Evolutionary conservation across 1,140 invertebrate species (phyloP), one percentile per base, ranked within the genome.

Genomic region (Chironomus tepperi): DNA sequence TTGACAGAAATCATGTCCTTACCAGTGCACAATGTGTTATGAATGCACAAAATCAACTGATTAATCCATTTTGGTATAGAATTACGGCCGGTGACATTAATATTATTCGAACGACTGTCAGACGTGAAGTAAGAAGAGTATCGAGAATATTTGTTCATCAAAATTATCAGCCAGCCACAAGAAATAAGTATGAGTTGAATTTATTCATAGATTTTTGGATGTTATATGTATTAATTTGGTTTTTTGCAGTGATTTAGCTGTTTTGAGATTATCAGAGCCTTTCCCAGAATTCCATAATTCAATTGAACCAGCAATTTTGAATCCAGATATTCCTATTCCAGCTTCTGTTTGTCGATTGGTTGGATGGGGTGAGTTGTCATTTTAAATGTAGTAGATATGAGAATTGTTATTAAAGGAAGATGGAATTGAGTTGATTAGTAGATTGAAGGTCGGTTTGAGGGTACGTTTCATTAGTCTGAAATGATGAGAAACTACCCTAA

Each of bases 241-340:
- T 34, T 19, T 67, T n/a, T 67, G 9, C 18, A 70, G 65, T 19
- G 65, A 70, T 70, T 19, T 70, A 10, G 65, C 65, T 9, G 65
- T 70, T 18, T 70, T 70, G 10, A 18, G 65, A 7, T 18, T 70
- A 18, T 18, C 16, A 5, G 16, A 18, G 8, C 65, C 65, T 21
- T 70, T 70, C 10, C 65, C 65, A 70, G 65, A 70, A 10, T 70
- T 70, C 18, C 65, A 70, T 70, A 70, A 70, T 70, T 70, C 65
- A 19, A 70, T 70, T 70, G 65, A 70, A 10, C 16, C 65, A 18
- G 65, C 65, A 70, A 21, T 70, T 70, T 19, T 70, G 5, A 70
- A 21, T 21, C 7, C n/a, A 10, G 8, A 19, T 18, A 70, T 21
- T 10, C 9, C 18, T 19, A 1, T 16, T 7, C n/a, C 65, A 1